These are phyloP conservation scores for Abramis brama DNA, from an alignment of 2,113 vertebrate species.

Conservation along the genomic window DNA sequence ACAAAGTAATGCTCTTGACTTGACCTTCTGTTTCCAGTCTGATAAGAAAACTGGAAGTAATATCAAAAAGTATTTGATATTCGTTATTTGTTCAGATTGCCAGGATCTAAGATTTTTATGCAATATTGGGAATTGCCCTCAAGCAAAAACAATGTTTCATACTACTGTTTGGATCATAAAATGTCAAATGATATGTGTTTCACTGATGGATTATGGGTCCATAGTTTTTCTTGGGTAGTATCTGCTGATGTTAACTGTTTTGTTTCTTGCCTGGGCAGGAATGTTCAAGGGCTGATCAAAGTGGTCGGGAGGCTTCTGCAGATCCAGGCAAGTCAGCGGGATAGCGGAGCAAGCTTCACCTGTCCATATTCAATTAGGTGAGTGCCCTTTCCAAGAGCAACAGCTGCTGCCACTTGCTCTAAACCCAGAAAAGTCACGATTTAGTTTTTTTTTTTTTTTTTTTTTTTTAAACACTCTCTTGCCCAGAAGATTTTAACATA, in stretches of 20 bases:
- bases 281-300: conserved; percentile 88
- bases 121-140: background rate
- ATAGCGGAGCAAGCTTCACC: conserved; percentile 60
- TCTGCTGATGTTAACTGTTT: conserved; percentile 5
- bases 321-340: conserved; percentile 79
- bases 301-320: conserved; percentile 83
- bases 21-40: background rate
- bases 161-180: background rate
- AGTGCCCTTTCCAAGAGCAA: conserved; percentile 2
- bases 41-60: background rate
- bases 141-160: background rate
- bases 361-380: conserved; percentile 88
- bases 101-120: background rate
- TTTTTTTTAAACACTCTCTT: background rate
- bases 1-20: background rate
- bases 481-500: background rate
- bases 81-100: background rate
- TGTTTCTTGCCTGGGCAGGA: conserved; percentile 72
- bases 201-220: background rate
- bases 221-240: background rate
- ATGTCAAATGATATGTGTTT: background rate
- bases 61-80: background rate
- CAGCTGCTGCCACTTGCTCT: background rate
- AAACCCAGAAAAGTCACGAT: too few species aligned
- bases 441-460: too few species aligned